Percentiles rank a stretch among this genome's conserved stretches.
These are phyloP conservation scores for Meda fulgida DNA, from an alignment of 2,797 vertebrate species.

Conservation along the genomic window DNA sequence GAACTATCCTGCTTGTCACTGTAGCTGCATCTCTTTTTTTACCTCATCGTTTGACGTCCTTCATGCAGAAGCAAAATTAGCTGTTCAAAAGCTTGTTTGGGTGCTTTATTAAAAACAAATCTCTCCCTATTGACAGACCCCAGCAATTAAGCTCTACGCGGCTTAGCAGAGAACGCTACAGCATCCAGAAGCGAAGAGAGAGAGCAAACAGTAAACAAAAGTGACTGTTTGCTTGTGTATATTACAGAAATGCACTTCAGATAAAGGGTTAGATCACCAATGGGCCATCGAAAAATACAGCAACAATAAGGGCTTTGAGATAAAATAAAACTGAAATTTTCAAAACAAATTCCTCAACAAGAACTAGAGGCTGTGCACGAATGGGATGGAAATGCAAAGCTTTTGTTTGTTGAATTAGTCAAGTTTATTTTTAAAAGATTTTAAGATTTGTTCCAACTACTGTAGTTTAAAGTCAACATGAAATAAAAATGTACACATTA, in stretches of 20 bases:
- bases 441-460: slow-evolving; percentile 17
- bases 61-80: slow-evolving; percentile 41
- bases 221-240: slow-evolving; percentile 56
- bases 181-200: slow-evolving; percentile 16
- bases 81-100: slow-evolving; percentile 62
- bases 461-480: slow-evolving; percentile 3
- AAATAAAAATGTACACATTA: background rate
- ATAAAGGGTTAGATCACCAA: slow-evolving; percentile 52
- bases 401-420: slow-evolving; percentile 46
- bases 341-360: background rate
- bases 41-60: background rate
- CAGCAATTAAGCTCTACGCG: slow-evolving; percentile 43
- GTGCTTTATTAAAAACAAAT: slow-evolving; percentile 63
- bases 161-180: slow-evolving; percentile 40
- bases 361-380: background rate
- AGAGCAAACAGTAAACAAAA: slow-evolving; percentile 57
- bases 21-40: slow-evolving; percentile 14
- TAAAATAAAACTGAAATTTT: slow-evolving; percentile 9
- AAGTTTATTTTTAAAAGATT: slow-evolving; percentile 21
- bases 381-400: slow-evolving; percentile 19
- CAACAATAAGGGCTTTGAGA: slow-evolving; percentile 3
- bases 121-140: slow-evolving; percentile 61
- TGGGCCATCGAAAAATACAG: slow-evolving; percentile 42
- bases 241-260: slow-evolving; percentile 39
- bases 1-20: slow-evolving; percentile 6